These are phyloP conservation scores for Drosophila varians DNA, from an alignment of 1,140 invertebrate species.

Conservation along the genomic window DNA sequence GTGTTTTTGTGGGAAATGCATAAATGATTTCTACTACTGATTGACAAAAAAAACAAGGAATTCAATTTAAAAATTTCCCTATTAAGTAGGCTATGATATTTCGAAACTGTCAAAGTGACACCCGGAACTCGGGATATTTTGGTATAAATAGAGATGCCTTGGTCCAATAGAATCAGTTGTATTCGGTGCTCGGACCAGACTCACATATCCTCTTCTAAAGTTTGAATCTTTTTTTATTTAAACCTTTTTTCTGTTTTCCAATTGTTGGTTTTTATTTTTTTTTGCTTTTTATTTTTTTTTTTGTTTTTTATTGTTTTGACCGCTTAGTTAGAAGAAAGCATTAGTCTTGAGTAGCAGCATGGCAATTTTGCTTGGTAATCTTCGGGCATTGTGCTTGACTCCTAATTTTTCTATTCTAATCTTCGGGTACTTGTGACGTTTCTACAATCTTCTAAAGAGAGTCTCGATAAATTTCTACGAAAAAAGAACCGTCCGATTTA, in stretches of 20 bases:
- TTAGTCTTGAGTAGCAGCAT: background rate
- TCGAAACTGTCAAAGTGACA: too few species aligned
- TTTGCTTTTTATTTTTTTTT: background rate
- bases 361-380: background rate
- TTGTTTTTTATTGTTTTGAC: background rate
- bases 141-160: background rate
- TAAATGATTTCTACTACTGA: constrained; percentile 24
- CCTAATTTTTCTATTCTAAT: background rate
- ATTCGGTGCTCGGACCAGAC: background rate
- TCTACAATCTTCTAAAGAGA: too few species aligned
- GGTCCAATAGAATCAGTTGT: background rate
- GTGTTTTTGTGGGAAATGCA: constrained; percentile 15
- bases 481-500: too few species aligned
- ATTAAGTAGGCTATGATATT: background rate
- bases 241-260: too few species aligned
- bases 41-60: too few species aligned
- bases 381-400: too few species aligned
- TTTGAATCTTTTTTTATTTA: too few species aligned
- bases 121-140: background rate
- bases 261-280: background rate
- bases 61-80: too few species aligned
- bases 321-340: background rate
- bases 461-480: too few species aligned
- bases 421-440: too few species aligned
- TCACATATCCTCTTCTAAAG: too few species aligned